These are phyloP conservation scores for Peucedramus taeniatus DNA, from an alignment of 2,113 vertebrate species.

Conservation along the genomic window DNA sequence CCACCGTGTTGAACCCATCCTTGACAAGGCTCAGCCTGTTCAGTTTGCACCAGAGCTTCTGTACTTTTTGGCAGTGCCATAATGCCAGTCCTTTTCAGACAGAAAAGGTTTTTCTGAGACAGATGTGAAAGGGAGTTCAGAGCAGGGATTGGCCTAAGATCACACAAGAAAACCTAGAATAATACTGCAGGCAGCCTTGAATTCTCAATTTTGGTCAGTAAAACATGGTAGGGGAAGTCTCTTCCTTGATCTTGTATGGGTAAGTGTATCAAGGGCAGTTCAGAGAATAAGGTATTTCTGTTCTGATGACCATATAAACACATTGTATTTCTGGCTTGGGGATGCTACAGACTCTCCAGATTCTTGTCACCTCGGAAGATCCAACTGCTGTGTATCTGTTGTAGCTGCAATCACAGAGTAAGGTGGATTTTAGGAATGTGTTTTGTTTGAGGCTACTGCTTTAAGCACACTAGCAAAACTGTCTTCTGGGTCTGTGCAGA, in stretches of 20 bases:
- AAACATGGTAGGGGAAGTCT: fast-evolving
- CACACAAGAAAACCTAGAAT: neutral
- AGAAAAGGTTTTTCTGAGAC: neutral
- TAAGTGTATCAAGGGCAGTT: neutral
- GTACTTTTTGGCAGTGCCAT: neutral
- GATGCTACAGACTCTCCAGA: neutral
- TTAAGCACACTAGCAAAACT: neutral
- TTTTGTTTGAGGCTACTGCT: neutral
- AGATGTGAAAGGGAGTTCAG: neutral
- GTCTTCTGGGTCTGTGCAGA: neutral
- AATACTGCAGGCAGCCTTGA: neutral
- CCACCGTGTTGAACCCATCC: neutral
- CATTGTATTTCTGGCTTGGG: neutral
- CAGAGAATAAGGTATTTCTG: neutral
- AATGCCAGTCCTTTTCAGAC: neutral
- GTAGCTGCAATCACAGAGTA: neutral
- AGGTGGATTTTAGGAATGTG: neutral
- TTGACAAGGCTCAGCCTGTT: neutral
- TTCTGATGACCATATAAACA: neutral
- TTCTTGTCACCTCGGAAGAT: neutral
- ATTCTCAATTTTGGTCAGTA: neutral
- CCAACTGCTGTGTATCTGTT: neutral
- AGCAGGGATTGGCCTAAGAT: neutral
- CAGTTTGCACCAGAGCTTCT: neutral
- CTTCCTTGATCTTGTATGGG: neutral